Evolutionary conservation across 2,888 invertebrate species (phyloP), one percentile per base, ranked within the genome.

Genomic region (Eurytoma californica): DNA sequence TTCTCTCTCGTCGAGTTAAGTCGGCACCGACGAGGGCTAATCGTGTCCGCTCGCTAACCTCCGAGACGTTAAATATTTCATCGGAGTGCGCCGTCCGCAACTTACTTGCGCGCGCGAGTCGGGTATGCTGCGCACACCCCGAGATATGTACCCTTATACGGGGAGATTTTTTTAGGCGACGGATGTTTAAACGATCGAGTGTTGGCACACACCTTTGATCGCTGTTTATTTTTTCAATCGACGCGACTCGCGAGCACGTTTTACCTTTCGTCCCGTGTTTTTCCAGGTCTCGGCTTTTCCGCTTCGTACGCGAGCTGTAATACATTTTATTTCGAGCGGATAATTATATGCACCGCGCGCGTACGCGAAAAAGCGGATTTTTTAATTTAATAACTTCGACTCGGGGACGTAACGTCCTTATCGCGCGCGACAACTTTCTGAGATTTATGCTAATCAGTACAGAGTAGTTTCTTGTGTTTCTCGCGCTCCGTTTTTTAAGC

Each of bases 401-500:
- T 39, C 9, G 39, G 24, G 9, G 9, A 39, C 39, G 39, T 39
- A 39, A 39, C 39, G 39, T 39, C 39, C 28, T 69, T 69, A 69
- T 69, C 55, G 14, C 20, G 24, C 14, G 20, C 18, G 53, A n/a
- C 61, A 61, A 20, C 57, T 58, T 73, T 73, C 61, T 57, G 24
- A 68, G 51, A 76, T 63, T 69, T 49, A 77, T 72, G 60, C 66
- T 72, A 72, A 77, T 66, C n/a, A 70, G 12, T 12, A 57, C 7
- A 58, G 24, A 72, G 72, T 72, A 60, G 51, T 24, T 72, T 72
- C n/a, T 66, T 66, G 51, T 72, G 60, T 66, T 53, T 39, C 39
- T 39, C 39, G 39, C 39, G 39, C 39, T 20, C 68, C 18, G n/a
- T 18, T 30, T 55, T 18, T 28, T 68, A n/a, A 18, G n/a, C 55